Percentiles rank a stretch among this genome's conserved stretches.
These are phyloP conservation scores for Pocillopora verrucosa DNA, from an alignment of 64 coral and sea anemone genomes.

Conservation along the genomic window DNA sequence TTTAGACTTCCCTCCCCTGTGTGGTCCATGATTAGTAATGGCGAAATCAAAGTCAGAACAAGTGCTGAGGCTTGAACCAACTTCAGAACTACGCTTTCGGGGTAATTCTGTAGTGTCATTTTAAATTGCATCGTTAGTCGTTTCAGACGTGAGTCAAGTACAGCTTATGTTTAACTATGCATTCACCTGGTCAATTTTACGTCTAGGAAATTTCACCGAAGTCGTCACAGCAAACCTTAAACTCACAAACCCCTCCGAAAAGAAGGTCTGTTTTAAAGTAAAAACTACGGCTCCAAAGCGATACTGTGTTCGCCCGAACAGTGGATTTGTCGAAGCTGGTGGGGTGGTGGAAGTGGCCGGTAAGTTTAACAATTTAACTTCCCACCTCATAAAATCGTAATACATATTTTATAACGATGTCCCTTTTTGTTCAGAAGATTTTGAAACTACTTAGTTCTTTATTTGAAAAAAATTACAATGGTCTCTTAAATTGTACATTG, in stretches of 20 bases:
- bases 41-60: conserved; percentile 80
- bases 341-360: conserved; percentile 91
- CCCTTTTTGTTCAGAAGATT: background rate
- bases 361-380: conserved; percentile 38
- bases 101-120: conserved; percentile 61
- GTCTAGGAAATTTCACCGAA: conserved; percentile 85
- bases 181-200: conserved; percentile 1
- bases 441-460: background rate
- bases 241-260: conserved; percentile 92
- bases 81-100: conserved; percentile 84
- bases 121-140: background rate
- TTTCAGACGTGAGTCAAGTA: conserved; percentile 12
- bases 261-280: conserved; percentile 94
- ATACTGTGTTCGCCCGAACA: conserved; percentile 96
- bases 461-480: too few relatives aligned
- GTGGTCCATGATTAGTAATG: conserved; percentile 85
- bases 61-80: conserved; percentile 90
- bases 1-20: conserved; percentile 17
- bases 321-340: conserved; percentile 81
- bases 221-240: conserved; percentile 86
- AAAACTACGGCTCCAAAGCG: conserved; percentile 97
- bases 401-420: background rate
- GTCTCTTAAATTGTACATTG: too few relatives aligned
- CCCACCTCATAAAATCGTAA: background rate
- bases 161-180: conserved; percentile 17